Evolutionary conservation across 2,113 vertebrate genomes (phyloP), one percentile per base, ranked within the genome.

Genomic region (Noturus placidus): DNA sequence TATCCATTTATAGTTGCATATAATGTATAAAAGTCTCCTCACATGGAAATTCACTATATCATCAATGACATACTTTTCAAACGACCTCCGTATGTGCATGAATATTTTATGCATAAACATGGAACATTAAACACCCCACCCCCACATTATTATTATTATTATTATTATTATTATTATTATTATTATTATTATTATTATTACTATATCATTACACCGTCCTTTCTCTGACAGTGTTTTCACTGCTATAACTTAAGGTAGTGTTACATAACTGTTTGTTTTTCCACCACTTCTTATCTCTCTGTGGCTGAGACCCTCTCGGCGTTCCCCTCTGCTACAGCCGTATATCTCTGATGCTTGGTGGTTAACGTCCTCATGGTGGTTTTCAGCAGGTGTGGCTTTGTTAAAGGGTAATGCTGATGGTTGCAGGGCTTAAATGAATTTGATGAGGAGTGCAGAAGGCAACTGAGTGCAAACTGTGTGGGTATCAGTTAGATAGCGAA

Each of bases 301-400:
- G 87, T 82, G 85, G 89, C 89, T 87, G 88, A 77, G 87, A 81
- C 89, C 84, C 86, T 81, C 46, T 79, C 50, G 15, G 86, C 77
- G n/a, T 85, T 78, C 84, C 82, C 59, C 86, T 87, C 69, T 92
- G 84, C 79, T 56, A 88, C 92, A 95, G 93, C 52, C 82, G 79
- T 91, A 92, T 93, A 93, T 94, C 93, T 92, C 91, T 83, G 81
- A 50, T 50, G 74, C 87, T 90, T 92, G 92, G 91, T 92, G 89
- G 91, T 89, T 92, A 94, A 95, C 91, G 88, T 93, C 93, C 93
- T 94, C 92, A 92, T 93, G 92, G 93, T 93, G 95, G 93, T 94
- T 89, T 91, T 91, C 74, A 92, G 91, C 93, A 94, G 93, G 93
- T 95, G 94, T 94, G 79, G 92, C 88, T 87, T 87, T 89, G 88